Base-by-base conservation (phyloP, 2,797 vertebrate species). In the Kryptopterus vitreolus region DNA sequence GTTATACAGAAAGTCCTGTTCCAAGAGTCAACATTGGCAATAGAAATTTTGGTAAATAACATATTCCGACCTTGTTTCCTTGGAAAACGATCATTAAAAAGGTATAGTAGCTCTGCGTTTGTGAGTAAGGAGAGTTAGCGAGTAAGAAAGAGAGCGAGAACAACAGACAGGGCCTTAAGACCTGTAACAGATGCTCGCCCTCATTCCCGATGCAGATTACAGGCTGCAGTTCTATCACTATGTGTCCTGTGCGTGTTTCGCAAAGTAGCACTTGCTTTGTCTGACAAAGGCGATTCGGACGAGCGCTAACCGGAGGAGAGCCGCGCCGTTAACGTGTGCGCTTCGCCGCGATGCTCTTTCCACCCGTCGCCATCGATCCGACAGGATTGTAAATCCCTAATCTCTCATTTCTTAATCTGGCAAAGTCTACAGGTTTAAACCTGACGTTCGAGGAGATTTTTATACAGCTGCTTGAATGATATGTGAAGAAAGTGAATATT, bases 251-350 rank as follows among this genome's bases (percentile, higher is more conserved):
- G 69, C 20, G 33, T 4, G 71, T 24, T 29, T 58, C 26, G 33
- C 55, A 72, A 72, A 58, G 71, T 74, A 58, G 71, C 71, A 74
- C 71, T 74, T 58, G 71, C 71, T 10, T 22, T 16, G 29, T 38
- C 71, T 74, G 71, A 74, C 71, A 74, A 74, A 53, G 71, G 58
- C 71, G 15, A 74, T 33, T 74, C n/a, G 53, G 33, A 58, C 22
- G 57, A 82, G 66, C 73, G 78, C 74, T 92, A 91, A 92, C 91
- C 92, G 90, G 91, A 92, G 90, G 82, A 90, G 90, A n/a, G n/a
- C n/a, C 50, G 57, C 80, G 79, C 87, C 86, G 80, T 81, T 86
- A 89, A 63, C 87, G 92, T 87, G 88, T 89, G 88, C 86, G 90
- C 71, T 73, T 72, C 50, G 24, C 57, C n/a, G 31, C 22, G 3